Base-by-base conservation (phyloP, 1,140 invertebrate genomes). In the Drosophila fuyamai region DNA sequence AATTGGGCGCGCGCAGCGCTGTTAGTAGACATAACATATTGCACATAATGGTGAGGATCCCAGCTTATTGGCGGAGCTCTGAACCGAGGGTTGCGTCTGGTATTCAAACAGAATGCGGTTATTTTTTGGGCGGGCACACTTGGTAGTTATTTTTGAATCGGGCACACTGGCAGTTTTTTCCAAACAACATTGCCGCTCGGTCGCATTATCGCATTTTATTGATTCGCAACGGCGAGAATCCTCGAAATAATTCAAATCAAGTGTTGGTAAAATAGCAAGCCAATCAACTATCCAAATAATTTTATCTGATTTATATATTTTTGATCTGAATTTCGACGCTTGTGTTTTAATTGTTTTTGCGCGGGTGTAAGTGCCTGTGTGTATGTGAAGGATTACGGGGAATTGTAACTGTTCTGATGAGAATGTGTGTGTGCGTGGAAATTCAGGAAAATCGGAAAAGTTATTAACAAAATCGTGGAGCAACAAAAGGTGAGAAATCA, bases 381-480 rank as follows among this genome's bases (percentile, higher is more conserved):
- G 16, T 29, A 10, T 48, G 23, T 18, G 7, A 60, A 67, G 36
- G 46, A 65, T 47, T 65, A 47, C 23, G 62, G 12, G 35, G 63
- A 67, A 5, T 51, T 50, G 36, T 16, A 36, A 27, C 57, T 66
- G 56, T 57, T 35, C 32, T 16, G n/a, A 36, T 10, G 9, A 14
- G 8, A 10, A 65, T 67, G 59, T 43, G 13, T 63, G 46, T 35
- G 59, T 35, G 46, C 55, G 38, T 32, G 23, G 57, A 23, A 56
- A 12, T 9, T 35, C 6, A 23, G 38, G 16, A 13, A 10, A 51
- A 32, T 6, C 9, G 10, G 16, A 51, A 65, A 43, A 36, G n/a
- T 36, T 63, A 50, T 44, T 43, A 51, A 16, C 13, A 23, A 51
- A 43, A 12, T 43, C 14, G n/a, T 46, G 8, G 10, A 13, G 23